Evolutionary conservation across 2,113 vertebrate species (phyloP).

Genomic region (Crotalus horridus): DNA sequence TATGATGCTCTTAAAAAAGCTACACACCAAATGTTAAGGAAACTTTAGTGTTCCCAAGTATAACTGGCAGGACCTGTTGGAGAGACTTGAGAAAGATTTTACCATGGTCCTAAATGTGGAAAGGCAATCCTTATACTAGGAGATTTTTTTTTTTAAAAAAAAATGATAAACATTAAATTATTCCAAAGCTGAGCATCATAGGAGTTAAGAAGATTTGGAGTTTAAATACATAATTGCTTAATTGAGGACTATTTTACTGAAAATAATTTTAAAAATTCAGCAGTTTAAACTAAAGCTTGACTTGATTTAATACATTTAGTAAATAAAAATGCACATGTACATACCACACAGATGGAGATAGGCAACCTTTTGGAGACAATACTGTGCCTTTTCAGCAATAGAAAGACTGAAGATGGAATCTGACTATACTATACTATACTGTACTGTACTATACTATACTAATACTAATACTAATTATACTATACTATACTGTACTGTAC

Average conservation of each 20-base stretch:
- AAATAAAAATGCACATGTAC: neutral
- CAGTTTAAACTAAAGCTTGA: neutral
- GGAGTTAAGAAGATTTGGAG: neutral
- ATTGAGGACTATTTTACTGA: neutral
- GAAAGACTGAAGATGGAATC: neutral
- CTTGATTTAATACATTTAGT: neutral
- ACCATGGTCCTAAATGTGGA: neutral
- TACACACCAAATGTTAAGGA: neutral
- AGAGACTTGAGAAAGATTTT: neutral
- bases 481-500: too few species aligned
- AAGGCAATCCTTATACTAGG: neutral
- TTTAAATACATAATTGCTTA: neutral
- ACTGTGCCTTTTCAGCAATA: neutral
- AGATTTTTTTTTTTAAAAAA: neutral
- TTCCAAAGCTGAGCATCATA: neutral
- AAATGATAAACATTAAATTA: neutral
- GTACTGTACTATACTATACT: too few species aligned
- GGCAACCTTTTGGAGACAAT: neutral
- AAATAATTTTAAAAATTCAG: neutral
- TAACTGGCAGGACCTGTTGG: neutral
- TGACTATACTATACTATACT: neutral
- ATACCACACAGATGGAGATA: neutral
- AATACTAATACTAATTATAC: too few species aligned
- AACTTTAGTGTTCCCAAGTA: neutral
- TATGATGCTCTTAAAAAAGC: fast-evolving